phyloP scores from a whole-genome alignment of 2,113 vertebrate genomes.

The Oryctolagus cuniculus region mOryCun1.1 NC_091435.1:146605501-146606000 shows the following conservation, averaged over 20 bases:
- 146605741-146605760: background rate
- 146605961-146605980: too few relatives aligned
- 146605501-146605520: conserved; percentile 67
- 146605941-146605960: too few relatives aligned
- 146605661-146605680: background rate
- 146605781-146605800: background rate
- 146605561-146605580: background rate
- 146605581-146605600: background rate
- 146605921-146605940: too few relatives aligned
- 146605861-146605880: too few relatives aligned
- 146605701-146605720: background rate
- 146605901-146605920: too few relatives aligned
- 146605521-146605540: background rate
- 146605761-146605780: background rate
- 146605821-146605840: too few relatives aligned
- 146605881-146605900: too few relatives aligned
- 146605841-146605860: too few relatives aligned
- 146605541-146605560: background rate
- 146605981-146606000: too few relatives aligned
- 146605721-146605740: background rate
- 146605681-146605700: background rate
- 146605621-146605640: background rate
- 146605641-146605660: background rate
- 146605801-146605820: too few relatives aligned
- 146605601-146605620: background rate